These are phyloP conservation scores for Antechinus stuartii DNA, from an alignment of 2,113 vertebrate genomes.

Conservation along the genomic window DNA sequence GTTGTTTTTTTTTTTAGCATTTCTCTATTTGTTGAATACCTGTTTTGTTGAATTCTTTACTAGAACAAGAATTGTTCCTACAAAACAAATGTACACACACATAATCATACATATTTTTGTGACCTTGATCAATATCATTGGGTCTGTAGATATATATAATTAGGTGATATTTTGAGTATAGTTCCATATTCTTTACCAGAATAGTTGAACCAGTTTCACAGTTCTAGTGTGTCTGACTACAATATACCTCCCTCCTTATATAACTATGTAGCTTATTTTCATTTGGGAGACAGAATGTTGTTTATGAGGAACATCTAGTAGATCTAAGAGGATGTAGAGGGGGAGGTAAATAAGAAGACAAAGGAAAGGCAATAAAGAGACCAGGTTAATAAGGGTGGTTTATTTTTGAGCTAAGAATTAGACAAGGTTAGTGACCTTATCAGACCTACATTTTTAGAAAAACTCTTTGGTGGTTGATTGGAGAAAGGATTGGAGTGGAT, in stretches of 20 bases:
- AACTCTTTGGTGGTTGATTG: neutral
- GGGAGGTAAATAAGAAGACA: neutral
- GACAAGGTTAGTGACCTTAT: neutral
- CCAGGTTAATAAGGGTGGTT: neutral
- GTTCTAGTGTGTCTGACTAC: too few relatives aligned
- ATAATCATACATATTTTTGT: accelerated
- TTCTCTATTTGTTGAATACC: too few relatives aligned
- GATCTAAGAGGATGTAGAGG: neutral
- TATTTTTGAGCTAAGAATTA: neutral
- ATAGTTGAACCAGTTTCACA: too few relatives aligned
- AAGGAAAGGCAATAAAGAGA: too few relatives aligned
- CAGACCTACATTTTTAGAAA: neutral
- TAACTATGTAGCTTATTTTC: too few relatives aligned
- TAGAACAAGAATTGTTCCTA: too few relatives aligned
- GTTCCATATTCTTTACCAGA: too few relatives aligned
- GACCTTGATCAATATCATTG: neutral
- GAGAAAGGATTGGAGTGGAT: neutral
- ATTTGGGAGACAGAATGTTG: neutral
- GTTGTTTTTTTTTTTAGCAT: too few relatives aligned
- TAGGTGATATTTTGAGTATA: too few relatives aligned
- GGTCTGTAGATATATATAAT: neutral
- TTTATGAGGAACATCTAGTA: neutral
- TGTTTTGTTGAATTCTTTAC: too few relatives aligned
- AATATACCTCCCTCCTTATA: too few relatives aligned
- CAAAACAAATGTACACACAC: too few relatives aligned